Conservation (phyloP, 2,888 invertebrate genomes). For the Diabrotica balteata region DNA sequence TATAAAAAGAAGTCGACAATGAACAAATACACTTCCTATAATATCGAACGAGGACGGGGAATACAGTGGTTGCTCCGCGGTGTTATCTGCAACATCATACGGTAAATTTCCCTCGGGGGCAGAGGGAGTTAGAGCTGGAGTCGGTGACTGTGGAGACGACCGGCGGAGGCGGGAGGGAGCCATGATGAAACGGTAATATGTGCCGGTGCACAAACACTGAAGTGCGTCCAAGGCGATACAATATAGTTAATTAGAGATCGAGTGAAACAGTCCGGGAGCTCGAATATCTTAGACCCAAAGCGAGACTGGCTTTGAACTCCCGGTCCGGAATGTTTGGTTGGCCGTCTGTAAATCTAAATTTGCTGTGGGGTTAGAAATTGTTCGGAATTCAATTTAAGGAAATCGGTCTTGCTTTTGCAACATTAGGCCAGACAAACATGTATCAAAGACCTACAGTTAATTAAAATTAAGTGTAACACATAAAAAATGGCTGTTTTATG, state of each 20-base stretch:
- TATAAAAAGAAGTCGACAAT: slow-evolving; percentile 41
- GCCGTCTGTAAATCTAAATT: too few species aligned
- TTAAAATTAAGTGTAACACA: not conserved
- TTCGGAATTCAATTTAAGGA: too few species aligned
- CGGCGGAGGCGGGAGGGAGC: slow-evolving; percentile 44
- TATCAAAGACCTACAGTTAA: not conserved
- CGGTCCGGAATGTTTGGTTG: too few species aligned
- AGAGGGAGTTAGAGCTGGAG: slow-evolving; percentile 22
- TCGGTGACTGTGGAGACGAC: slow-evolving; percentile 15
- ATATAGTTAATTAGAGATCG: not conserved
- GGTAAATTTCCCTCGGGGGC: slow-evolving; percentile 58
- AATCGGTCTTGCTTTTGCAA: too few species aligned
- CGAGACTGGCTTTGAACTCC: too few species aligned
- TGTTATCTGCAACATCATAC: slow-evolving; percentile 57
- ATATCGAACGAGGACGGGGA: slow-evolving; percentile 48
- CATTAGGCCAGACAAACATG: too few species aligned
- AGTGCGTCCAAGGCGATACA: slow-evolving; percentile 10
- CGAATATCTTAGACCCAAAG: too few species aligned
- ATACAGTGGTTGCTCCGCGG: slow-evolving; percentile 29
- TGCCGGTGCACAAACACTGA: slow-evolving; percentile 29
- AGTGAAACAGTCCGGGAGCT: too few species aligned
- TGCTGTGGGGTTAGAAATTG: too few species aligned
- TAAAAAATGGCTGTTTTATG: too few species aligned
- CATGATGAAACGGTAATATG: slow-evolving; percentile 54
- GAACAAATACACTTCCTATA: slow-evolving; percentile 52